Conservation (phyloP, 2,888 invertebrate species). For the Cetonia aurata region DNA sequence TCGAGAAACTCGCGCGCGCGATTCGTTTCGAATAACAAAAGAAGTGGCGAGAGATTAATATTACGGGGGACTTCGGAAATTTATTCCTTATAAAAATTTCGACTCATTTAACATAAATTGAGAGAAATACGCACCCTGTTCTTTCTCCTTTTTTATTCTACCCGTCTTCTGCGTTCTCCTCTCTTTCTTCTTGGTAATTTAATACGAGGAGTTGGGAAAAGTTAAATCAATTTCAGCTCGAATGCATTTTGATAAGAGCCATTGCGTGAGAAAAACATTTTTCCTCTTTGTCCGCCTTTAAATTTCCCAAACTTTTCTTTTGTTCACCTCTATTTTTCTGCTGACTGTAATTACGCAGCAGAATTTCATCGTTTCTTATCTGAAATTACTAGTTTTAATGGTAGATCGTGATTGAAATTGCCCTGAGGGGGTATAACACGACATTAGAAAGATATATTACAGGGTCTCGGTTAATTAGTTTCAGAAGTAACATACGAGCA, state of each 20-base stretch:
- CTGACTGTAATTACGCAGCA: slow-evolving; percentile 33
- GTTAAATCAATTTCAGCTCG: slow-evolving; percentile 38
- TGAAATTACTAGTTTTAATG: slow-evolving; percentile 32
- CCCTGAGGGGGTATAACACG: background rate
- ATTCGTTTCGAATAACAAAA: slow-evolving; percentile 23
- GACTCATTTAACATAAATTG: slow-evolving; percentile 32
- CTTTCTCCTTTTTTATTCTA: background rate
- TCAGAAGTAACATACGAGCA: too few relatives aligned
- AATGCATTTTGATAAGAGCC: slow-evolving; percentile 38
- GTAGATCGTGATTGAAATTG: slow-evolving; percentile 24
- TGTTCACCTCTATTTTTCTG: slow-evolving; percentile 16
- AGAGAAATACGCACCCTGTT: slow-evolving; percentile 17
- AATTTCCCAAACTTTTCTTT: slow-evolving; percentile 29
- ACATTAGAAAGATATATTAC: background rate
- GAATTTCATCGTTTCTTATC: slow-evolving; percentile 22
- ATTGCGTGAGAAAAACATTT: slow-evolving; percentile 39
- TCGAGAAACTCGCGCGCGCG: background rate
- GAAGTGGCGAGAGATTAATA: slow-evolving; percentile 29
- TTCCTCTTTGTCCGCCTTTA: slow-evolving; percentile 1
- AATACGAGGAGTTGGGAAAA: slow-evolving; percentile 32
- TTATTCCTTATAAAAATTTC: slow-evolving; percentile 37
- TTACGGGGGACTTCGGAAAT: slow-evolving; percentile 2
- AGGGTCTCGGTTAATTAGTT: too few relatives aligned
- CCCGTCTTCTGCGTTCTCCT: background rate
- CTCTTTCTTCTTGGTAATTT: slow-evolving; percentile 19